Base-by-base conservation (phyloP, 2,888 invertebrate species). In the Poecilobothrus nobilitatus region DNA sequence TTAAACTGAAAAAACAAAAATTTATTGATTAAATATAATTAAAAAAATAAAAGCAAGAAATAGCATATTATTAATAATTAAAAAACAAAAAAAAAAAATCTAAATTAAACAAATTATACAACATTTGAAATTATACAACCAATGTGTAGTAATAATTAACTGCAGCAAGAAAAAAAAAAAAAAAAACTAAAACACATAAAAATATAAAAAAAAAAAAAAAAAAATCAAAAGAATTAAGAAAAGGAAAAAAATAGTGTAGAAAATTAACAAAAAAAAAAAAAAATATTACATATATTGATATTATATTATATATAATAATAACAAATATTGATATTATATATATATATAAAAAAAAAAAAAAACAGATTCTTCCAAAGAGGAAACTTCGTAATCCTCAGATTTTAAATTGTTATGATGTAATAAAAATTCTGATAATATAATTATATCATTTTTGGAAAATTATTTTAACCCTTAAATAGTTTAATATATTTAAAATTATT, bases 1-100 rank as follows among this genome's bases (percentile, higher is more conserved):
- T 53, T 53, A 53, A 53, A n/a, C 53, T 53, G 53, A 53, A 53
- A n/a, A 53, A 53, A 53, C 53, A 53, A n/a, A n/a, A n/a, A 27
- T 27, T 18, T 18, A 53, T 53, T 53, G 27, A 27, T 63, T 21
- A 33, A 63, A 63, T 18, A 63, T 63, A 63, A 18, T 63, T 63
- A 62, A 63, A 53, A 53, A 18, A 53, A 53, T 15, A 53, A 53
- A 18, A 9, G 1, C 12, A 18, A 53, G 18, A 53, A 53, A 53
- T n/a, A 53, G 53, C 37, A 53, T 18, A 53, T 53, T 18, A 53
- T 12, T 53, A 53, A 18, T 18, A 53, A 41, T 41, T 41, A 15
- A 53, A 53, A 53, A 53, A 8, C 27, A 27, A 37, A 8, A 37
- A 37, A 37, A 37, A 37, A 37, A 37, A 53, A 18, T 18, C 15